phyloP scores from a whole-genome alignment of 37 sponge, comb jelly and placozoan genomes.

The Aphrocallistes beatrix region DNA sequence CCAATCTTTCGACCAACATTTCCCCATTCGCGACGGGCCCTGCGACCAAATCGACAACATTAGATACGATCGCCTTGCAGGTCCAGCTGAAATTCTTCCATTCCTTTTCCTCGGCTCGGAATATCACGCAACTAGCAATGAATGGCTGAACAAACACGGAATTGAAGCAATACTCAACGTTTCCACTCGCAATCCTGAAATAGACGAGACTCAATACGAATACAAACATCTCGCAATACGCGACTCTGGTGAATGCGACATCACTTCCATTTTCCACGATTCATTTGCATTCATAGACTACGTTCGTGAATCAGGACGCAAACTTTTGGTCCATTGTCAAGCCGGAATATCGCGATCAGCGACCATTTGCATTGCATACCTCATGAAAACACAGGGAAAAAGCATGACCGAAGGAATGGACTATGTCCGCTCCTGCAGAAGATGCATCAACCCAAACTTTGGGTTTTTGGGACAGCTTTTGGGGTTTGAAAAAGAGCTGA shows the following conservation, averaged over 20 bases:
- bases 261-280: background rate
- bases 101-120: background rate
- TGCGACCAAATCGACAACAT: background rate
- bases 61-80: background rate
- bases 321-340: background rate
- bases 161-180: slow-evolving; percentile 8
- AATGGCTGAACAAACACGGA: slow-evolving; percentile 12
- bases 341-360: background rate
- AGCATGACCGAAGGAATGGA: background rate
- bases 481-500: background rate
- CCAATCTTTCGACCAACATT: background rate
- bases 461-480: background rate
- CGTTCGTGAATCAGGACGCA: background rate
- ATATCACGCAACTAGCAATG: background rate
- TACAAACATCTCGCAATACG: background rate
- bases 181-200: background rate
- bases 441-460: background rate
- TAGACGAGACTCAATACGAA: background rate
- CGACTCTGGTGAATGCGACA: background rate
- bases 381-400: background rate
- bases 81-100: slow-evolving; percentile 4
- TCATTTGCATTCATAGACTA: background rate
- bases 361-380: slow-evolving; percentile 4
- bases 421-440: background rate
- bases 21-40: background rate